Evolutionary conservation across 2,113 vertebrate species (phyloP).

Genomic region (Ceratotherium simum): DNA sequence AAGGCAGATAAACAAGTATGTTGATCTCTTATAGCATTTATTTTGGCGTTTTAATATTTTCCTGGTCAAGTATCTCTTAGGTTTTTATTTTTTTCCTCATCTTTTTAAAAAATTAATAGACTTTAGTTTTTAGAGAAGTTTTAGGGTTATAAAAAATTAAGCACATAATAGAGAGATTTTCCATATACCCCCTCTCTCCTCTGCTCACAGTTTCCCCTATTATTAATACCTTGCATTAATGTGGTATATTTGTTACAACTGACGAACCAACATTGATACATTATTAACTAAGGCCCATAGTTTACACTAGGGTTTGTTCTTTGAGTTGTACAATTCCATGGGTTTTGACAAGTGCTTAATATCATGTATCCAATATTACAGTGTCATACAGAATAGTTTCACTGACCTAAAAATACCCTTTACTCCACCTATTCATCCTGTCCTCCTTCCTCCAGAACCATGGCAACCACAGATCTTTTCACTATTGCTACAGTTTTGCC

Average conservation of each 20-base stretch:
- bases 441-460: neutral
- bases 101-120: neutral
- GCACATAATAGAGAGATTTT: neutral
- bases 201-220: neutral
- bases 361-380: neutral
- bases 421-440: neutral
- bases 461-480: neutral
- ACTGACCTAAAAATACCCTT: neutral
- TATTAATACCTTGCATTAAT: neutral
- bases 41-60: neutral
- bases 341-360: slow-evolving; percentile 5
- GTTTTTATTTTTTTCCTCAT: neutral
- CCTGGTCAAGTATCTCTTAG: neutral
- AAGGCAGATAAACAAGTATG: neutral
- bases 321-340: neutral
- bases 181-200: neutral
- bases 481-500: neutral
- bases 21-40: neutral
- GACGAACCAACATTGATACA: neutral
- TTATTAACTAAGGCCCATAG: neutral
- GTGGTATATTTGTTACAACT: neutral
- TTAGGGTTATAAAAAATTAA: neutral
- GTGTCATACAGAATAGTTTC: neutral
- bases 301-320: neutral
- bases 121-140: neutral